Percentiles rank a stretch among this genome's conserved stretches.
phyloP scores from a whole-genome alignment of 2,888 invertebrate species.

The Meiosimyza decipiens region DNA sequence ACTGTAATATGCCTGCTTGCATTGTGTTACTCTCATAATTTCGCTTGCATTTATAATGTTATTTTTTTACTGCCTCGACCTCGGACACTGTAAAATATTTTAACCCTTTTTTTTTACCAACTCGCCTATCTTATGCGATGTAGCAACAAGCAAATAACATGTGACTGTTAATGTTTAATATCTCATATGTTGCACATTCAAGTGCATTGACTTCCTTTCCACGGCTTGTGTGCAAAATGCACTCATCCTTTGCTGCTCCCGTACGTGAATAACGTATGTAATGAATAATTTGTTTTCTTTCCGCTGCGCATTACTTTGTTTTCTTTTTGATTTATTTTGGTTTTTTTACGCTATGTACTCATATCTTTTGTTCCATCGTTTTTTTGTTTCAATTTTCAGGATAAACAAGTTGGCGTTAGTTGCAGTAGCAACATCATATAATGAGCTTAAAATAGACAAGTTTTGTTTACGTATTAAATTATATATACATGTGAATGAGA shows the following conservation, averaged over 20 bases:
- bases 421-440: too few relatives aligned
- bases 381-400: too few relatives aligned
- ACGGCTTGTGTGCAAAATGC: neutral
- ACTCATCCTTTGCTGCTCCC: neutral
- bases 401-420: too few relatives aligned
- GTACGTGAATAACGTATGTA: too few relatives aligned
- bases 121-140: neutral
- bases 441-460: too few relatives aligned
- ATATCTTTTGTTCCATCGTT: neutral
- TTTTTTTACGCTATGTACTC: neutral
- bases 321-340: neutral
- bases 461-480: neutral
- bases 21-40: neutral
- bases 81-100: conserved; percentile 30
- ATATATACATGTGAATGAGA: too few relatives aligned
- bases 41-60: neutral
- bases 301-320: neutral
- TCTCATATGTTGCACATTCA: conserved; percentile 21
- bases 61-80: conserved; percentile 26
- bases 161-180: neutral
- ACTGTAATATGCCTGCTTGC: neutral
- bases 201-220: conserved; percentile 28
- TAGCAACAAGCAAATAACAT: neutral
- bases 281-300: conserved; percentile 1
- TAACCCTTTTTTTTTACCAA: conserved; percentile 15